A percentile compares a stretch with the other conserved stretches of the same genome.
Conservation (phyloP, 1,140 invertebrate genomes). For the Zaprionus taronus region DNA sequence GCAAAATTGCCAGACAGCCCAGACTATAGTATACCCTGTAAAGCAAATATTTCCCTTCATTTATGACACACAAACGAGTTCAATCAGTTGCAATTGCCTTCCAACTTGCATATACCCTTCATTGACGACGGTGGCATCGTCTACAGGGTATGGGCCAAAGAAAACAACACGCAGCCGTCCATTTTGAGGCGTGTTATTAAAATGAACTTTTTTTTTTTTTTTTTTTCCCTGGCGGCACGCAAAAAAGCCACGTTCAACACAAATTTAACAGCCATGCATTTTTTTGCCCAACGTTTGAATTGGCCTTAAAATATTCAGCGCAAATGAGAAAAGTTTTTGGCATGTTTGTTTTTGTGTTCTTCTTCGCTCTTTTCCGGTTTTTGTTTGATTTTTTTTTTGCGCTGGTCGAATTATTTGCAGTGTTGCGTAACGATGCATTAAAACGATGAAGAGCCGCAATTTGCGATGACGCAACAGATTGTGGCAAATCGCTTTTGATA, state of each 20-base stretch:
- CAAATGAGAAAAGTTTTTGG: slow-evolving; percentile 48
- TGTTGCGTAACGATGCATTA: slow-evolving; percentile 31
- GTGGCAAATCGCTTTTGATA: neutral
- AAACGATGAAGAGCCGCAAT: slow-evolving; percentile 25
- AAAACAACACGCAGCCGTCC: slow-evolving; percentile 25
- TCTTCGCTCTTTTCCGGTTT: neutral
- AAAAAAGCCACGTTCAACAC: slow-evolving; percentile 21
- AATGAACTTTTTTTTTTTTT: slow-evolving; percentile 19
- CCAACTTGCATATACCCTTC: neutral
- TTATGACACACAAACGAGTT: neutral
- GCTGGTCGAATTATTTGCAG: slow-evolving; percentile 19
- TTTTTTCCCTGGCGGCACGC: neutral
- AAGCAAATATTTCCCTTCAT: neutral
- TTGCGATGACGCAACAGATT: slow-evolving; percentile 20
- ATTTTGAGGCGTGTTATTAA: slow-evolving; percentile 42
- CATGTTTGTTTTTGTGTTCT: slow-evolving; percentile 25
- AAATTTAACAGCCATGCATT: slow-evolving; percentile 43
- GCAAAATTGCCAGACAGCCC: neutral
- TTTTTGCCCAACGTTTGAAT: slow-evolving; percentile 23
- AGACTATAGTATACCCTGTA: slow-evolving; percentile 11
- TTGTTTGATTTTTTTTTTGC: neutral
- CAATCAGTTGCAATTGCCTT: neutral
- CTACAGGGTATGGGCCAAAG: slow-evolving; percentile 17
- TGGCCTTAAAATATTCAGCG: slow-evolving; percentile 50
- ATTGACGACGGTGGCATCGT: no score